These are phyloP conservation scores for Drosophila rubida DNA, from an alignment of 2,888 invertebrate genomes.

Conservation along the genomic window DNA sequence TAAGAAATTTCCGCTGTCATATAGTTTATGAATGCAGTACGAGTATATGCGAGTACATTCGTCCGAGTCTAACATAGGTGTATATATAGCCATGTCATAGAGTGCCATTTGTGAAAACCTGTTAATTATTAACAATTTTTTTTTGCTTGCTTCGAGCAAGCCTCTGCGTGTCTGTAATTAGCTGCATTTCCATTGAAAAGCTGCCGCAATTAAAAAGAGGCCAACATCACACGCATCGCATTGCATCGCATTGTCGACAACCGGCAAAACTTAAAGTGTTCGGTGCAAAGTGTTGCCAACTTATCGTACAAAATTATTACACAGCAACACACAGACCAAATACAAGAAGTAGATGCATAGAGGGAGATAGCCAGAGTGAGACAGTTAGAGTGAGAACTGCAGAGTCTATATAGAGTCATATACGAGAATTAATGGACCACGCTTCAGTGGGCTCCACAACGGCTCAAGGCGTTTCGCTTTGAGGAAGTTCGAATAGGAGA, in stretches of 20 bases:
- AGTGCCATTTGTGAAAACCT: constrained; percentile 68
- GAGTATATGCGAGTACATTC: neutral
- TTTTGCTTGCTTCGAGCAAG: constrained; percentile 58
- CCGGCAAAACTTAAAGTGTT: constrained; percentile 58
- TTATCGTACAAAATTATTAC: constrained; percentile 81
- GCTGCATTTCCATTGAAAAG: constrained; percentile 77
- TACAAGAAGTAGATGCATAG: neutral
- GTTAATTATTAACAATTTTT: constrained; percentile 82
- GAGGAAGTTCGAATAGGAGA: constrained; percentile 40
- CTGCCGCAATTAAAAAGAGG: constrained; percentile 68
- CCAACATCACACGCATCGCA: constrained; percentile 44
- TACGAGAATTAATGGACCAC: constrained; percentile 43
- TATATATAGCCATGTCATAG: constrained; percentile 8
- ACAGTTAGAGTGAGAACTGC: neutral
- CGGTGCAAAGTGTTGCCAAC: constrained; percentile 80
- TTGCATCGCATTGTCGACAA: constrained; percentile 26
- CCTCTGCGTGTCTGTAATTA: constrained; percentile 77
- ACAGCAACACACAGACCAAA: constrained; percentile 48
- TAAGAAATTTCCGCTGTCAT: constrained; percentile 51
- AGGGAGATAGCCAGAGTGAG: neutral
- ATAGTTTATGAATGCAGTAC: constrained; percentile 7
- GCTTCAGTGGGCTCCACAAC: constrained; percentile 34
- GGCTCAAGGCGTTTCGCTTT: constrained; percentile 11
- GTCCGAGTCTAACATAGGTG: neutral
- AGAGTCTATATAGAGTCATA: constrained; percentile 13